Evolutionary conservation across 2,113 vertebrate species (phyloP).

Genomic region (Pluvialis apricaria): DNA sequence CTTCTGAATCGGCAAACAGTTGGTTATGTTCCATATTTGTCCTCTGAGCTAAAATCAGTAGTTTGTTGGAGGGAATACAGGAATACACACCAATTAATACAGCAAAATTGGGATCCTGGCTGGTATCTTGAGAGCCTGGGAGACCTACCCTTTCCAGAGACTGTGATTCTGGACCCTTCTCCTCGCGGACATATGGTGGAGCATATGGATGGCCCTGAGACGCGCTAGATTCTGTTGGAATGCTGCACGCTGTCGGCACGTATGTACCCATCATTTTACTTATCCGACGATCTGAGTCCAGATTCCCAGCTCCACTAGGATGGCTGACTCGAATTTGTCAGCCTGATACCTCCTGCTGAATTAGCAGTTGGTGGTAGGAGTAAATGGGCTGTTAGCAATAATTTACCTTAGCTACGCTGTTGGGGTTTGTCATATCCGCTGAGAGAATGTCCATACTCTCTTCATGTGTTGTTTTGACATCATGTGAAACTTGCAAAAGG

Average conservation of each 20-base stretch:
- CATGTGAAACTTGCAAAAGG: background rate
- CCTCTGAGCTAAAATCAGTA: background rate
- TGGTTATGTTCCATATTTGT: background rate
- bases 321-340: background rate
- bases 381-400: background rate
- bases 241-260: background rate
- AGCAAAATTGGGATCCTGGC: constrained; percentile 1
- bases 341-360: background rate
- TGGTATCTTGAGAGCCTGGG: constrained; percentile 5
- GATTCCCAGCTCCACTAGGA: background rate
- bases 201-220: constrained; percentile 17
- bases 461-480: background rate
- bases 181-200: constrained; percentile 9
- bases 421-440: background rate
- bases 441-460: background rate
- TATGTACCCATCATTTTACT: background rate
- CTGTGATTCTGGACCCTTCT: constrained; percentile 9
- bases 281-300: background rate
- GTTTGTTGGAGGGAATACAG: background rate
- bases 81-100: background rate
- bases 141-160: background rate
- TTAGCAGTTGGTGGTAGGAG: background rate
- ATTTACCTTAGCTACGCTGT: background rate
- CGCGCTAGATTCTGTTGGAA: background rate
- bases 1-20: background rate